Evolutionary conservation across 2,888 invertebrate species (phyloP), one percentile per base, ranked within the genome.

Genomic region (Epinotia demarniana): DNA sequence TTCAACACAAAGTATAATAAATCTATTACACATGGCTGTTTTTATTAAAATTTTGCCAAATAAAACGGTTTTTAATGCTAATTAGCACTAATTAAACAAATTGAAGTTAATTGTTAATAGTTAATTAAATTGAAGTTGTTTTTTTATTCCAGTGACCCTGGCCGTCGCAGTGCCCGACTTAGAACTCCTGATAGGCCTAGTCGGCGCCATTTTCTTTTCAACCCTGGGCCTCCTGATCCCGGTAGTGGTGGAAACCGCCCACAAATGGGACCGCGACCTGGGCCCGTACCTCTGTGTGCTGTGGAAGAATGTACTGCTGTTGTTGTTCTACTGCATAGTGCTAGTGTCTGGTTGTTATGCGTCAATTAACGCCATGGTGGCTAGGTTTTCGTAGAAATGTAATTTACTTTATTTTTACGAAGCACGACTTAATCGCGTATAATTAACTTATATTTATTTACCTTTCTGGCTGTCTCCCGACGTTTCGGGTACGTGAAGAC

Each of bases 131-230:
- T 43, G 1, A 43, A 12, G 3, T 12, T 12, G 43, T 43, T 43
- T 43, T 73, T 66, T 61, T 77, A 81, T 95, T 88, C 82, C 95
- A 95, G 97, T 97, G 79, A 92, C 95, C 9, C 86, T 98, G 67
- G 97, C 98, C 0, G 95, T 96, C 3, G 95, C 96, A 5, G 96
- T 99, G 39, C 98, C 98, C 3, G 95, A 98, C 81, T 89, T 99
- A 74, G 97, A 97, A 75, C 95, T 98, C 0, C 96, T 99, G 78
- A 98, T 99, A 78, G 97, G 97, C 8, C 92, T 99, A 58, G 97
- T 99, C 0, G 99, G 99, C 1, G 96, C 98, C 3, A 95, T 96
- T 11, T 96, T 96, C 82, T 96, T 96, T 83, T 96, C 97, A 6
- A 95, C 96, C 12, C 92, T 96, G 70, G 98, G 98, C 0, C 94